phyloP scores from a whole-genome alignment of 2,113 vertebrate species.

The Microtus oregoni region DNA sequence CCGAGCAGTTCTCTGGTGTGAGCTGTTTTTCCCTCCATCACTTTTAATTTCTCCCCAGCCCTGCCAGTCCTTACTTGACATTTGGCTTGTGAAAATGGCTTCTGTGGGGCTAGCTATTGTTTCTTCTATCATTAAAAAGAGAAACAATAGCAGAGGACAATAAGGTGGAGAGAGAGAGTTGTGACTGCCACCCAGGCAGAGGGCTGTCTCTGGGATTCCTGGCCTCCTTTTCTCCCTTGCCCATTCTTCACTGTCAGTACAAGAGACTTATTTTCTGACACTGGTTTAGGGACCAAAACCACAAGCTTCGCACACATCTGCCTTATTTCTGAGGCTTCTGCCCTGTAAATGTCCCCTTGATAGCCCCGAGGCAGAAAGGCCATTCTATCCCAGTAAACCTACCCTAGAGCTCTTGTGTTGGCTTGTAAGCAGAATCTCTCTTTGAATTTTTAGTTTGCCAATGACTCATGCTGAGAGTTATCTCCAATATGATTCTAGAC shows the following conservation, averaged over 20 bases:
- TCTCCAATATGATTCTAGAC: not conserved
- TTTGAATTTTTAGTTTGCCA: not conserved
- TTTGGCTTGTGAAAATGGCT: constrained; percentile 56
- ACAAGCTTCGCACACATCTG: not conserved
- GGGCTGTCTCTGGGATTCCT: not conserved
- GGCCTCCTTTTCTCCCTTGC: not conserved
- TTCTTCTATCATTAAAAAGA: not conserved
- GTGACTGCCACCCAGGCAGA: not conserved
- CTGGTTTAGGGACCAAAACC: not conserved
- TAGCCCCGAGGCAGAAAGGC: not conserved
- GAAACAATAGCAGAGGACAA: not conserved
- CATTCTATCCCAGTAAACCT: too few relatives aligned
- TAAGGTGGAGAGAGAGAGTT: not conserved
- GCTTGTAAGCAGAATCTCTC: not conserved
- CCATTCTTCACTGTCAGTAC: not conserved
- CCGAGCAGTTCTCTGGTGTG: not conserved
- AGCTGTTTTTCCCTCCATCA: not conserved
- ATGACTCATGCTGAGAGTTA: not conserved
- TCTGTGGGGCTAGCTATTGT: constrained; percentile 29
- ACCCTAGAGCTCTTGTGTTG: not conserved
- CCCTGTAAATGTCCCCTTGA: not conserved
- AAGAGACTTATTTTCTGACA: not conserved
- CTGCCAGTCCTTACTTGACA: constrained; percentile 17
- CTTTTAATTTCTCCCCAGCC: constrained; percentile 11
- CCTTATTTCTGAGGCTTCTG: not conserved